These are phyloP conservation scores for Lasioglossum baleicum DNA, from an alignment of 1,140 invertebrate genomes.

Conservation along the genomic window DNA sequence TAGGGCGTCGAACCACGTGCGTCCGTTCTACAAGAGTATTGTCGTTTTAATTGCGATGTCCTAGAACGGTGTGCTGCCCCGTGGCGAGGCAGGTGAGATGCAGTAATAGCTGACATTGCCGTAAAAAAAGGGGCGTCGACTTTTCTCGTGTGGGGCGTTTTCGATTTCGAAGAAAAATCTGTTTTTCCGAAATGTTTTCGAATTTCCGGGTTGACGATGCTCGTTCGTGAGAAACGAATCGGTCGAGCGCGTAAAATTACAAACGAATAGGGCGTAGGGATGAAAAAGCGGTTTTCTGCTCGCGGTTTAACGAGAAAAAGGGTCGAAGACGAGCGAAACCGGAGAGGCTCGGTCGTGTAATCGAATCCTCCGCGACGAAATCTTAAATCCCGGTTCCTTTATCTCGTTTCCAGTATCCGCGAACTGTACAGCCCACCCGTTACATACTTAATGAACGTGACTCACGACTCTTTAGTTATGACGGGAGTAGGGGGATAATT, in stretches of 20 bases:
- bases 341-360: slow-evolving; percentile 43
- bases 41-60: no score
- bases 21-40: no score
- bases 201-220: background rate
- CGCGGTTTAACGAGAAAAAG: slow-evolving; percentile 18
- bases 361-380: slow-evolving; percentile 33
- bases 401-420: slow-evolving; percentile 32
- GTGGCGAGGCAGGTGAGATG: no score
- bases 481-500: slow-evolving; percentile 58
- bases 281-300: slow-evolving; percentile 12
- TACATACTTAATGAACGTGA: slow-evolving; percentile 60
- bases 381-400: slow-evolving; percentile 38
- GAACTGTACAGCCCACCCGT: slow-evolving; percentile 51
- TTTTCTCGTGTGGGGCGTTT: no score
- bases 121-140: no score
- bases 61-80: no score
- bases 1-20: no score
- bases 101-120: no score
- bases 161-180: no score
- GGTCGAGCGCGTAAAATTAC: slow-evolving; percentile 8
- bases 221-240: background rate
- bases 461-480: slow-evolving; percentile 52
- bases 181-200: background rate
- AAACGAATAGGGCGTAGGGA: background rate
- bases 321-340: slow-evolving; percentile 41